Base-by-base conservation (phyloP, 2,113 vertebrate genomes). In the Loxodonta africana region DNA sequence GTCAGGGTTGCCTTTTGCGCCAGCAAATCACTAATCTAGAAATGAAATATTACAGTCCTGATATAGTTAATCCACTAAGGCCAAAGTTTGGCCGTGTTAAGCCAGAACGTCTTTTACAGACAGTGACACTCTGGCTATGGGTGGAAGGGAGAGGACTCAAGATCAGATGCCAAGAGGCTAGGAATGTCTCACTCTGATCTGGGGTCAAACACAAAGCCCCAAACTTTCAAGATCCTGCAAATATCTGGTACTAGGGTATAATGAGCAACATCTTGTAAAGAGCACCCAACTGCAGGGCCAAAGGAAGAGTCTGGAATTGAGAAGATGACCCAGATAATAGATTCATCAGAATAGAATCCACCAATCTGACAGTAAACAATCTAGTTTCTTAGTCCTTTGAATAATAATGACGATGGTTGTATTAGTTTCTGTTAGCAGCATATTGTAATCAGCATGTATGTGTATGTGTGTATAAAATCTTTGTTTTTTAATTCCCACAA, bases 1-100 rank as follows among this genome's bases (percentile, higher is more conserved):
- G 30, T 62, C n/a, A 89, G 26, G 25, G 21, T 12, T 85, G 14
- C 62, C 57, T 80, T 5, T 97, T 89, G 14, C 8, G 18, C 51
- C 81, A 83, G 67, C 74, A 95, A 78, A 78, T n/a, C 63, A 83
- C 48, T 90, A 51, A 88, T 57, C 11, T 62, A 89, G 77, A 93
- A 95, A 69, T 62, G 25, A 41, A 8, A 46, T 90, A 23, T 73
- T 67, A 8, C 48, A 65, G 51, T 77, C 26, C 33, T 60, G 6
- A 94, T 20, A 1, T 18, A 46, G 71, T 90, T 88, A 91, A 74
- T 30, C 30, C n/a, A 81, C 37, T 48, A 77, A 91, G 37, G 41
- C 2, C 26, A 83, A 74, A 25, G 33, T 63, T 20, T 91, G 20
- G 26, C 10, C 18, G 67, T 26, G 88, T 80, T 93, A 74, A 73